Evolutionary conservation across 2,888 invertebrate species (phyloP), one percentile per base, ranked within the genome.

Genomic region (Chirona hameri): DNA sequence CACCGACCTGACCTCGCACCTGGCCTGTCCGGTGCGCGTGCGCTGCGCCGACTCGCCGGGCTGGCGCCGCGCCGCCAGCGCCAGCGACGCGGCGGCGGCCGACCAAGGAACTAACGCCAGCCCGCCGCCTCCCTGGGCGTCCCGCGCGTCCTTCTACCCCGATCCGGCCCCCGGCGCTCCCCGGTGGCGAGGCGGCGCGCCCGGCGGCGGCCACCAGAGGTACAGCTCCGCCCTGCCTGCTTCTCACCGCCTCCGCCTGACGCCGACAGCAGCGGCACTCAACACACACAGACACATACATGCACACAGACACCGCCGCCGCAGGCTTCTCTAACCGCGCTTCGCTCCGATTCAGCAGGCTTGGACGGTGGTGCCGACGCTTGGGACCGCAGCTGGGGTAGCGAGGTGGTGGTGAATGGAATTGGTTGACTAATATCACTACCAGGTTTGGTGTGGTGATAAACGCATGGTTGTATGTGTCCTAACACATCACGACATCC

Each of bases 1-100:
- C 76, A 76, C 76, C 7, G 76, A 76, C 46, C 76, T 76, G 24
- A 76, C 76, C 39, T 39, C 76, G 10, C 76, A 76, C 76, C 76
- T 76, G 46, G 76, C 76, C 18, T 46, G 76, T 24, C 76, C 76
- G 76, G 76, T 24, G 39, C 76, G 76, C 21, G 76, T 76, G 76
- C 31, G 31, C 31, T n/a, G 60, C 60, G 10, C 14, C 29, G 72
- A 31, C 72, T 29, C 29, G 72, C 29, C 76, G 24, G 46, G 27
- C 24, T 46, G 76, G 21, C 76, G 76, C 5, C 76, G 46, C 24
- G 39, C 76, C 24, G 76, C 46, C 76, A 46, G 76, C 76, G 76
- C 76, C 46, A 39, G 15, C 46, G 76, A 72, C 31, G 10, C 72
- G 18, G 72, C 72, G 31, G 31, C 72, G 4, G 31, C 72, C 31